Percentiles rank a stretch among this genome's conserved stretches.
Conservation (phyloP, 2,797 vertebrate genomes). For the Ctenopoma multispine region DNA sequence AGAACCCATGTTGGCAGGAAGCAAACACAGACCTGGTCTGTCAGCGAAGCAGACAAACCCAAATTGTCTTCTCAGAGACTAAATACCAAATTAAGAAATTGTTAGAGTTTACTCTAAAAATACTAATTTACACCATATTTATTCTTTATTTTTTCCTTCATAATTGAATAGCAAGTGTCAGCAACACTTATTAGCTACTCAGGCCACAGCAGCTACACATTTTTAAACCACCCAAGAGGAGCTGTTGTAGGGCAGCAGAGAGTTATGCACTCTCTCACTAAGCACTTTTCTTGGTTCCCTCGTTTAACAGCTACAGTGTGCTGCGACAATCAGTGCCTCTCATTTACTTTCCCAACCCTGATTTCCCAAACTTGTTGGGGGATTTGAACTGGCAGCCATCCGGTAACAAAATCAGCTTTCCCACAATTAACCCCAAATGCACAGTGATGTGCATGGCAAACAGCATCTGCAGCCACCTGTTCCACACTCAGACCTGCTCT, state of each 20-base stretch:
- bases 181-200: not conserved
- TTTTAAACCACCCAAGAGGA: conserved; percentile 11
- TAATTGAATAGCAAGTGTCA: not conserved
- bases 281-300: conserved; percentile 5
- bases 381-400: conserved; percentile 30
- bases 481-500: not conserved
- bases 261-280: not conserved
- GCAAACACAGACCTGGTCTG: conserved; percentile 14
- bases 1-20: conserved; percentile 29
- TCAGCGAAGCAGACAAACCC: conserved; percentile 47
- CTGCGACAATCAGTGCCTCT: not conserved
- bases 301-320: conserved; percentile 13
- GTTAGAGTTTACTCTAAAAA: conserved; percentile 14
- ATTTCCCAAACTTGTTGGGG: conserved; percentile 5
- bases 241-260: not conserved
- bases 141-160: no score
- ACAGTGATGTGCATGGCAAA: not conserved
- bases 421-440: conserved; percentile 26
- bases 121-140: no score
- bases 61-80: conserved; percentile 21
- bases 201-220: no score
- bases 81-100: conserved; percentile 31
- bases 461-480: conserved; percentile 44
- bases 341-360: not conserved
- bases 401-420: conserved; percentile 20